These are phyloP conservation scores for Halictus ligatus DNA, from an alignment of 2,888 invertebrate genomes.

Conservation along the genomic window DNA sequence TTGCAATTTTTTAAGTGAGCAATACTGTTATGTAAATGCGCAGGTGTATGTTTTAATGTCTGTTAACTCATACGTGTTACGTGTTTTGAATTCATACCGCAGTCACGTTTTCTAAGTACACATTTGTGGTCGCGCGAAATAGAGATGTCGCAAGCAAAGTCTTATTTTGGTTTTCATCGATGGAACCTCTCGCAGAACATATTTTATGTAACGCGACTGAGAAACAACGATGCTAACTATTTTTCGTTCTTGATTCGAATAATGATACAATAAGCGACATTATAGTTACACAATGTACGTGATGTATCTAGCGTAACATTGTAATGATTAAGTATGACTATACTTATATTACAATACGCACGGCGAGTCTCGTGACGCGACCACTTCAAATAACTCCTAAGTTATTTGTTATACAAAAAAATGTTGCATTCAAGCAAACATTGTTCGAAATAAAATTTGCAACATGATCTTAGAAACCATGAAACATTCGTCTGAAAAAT, in stretches of 20 bases:
- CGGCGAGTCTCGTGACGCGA: neutral
- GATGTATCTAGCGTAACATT: neutral
- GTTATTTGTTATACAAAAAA: neutral
- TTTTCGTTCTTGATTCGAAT: neutral
- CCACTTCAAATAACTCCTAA: neutral
- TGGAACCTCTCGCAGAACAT: neutral
- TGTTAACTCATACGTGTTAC: neutral
- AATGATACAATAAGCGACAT: neutral
- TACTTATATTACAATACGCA: neutral
- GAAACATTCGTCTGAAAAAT: too few species aligned
- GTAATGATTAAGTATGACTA: neutral
- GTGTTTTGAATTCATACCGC: neutral
- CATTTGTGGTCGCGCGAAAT: slow-evolving; percentile 23
- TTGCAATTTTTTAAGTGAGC: neutral
- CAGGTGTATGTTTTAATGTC: neutral
- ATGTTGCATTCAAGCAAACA: too few species aligned
- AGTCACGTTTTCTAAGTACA: neutral
- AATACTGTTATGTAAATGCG: slow-evolving; percentile 9
- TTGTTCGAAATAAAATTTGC: too few species aligned
- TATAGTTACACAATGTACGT: neutral
- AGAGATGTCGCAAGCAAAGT: slow-evolving; percentile 11
- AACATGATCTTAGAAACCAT: too few species aligned
- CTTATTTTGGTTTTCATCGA: neutral
- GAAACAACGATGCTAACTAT: neutral
- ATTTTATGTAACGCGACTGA: slow-evolving; percentile 43